phyloP scores from a whole-genome alignment of 2,797 vertebrate species.

The Dendrocincla tyrannina region DNA sequence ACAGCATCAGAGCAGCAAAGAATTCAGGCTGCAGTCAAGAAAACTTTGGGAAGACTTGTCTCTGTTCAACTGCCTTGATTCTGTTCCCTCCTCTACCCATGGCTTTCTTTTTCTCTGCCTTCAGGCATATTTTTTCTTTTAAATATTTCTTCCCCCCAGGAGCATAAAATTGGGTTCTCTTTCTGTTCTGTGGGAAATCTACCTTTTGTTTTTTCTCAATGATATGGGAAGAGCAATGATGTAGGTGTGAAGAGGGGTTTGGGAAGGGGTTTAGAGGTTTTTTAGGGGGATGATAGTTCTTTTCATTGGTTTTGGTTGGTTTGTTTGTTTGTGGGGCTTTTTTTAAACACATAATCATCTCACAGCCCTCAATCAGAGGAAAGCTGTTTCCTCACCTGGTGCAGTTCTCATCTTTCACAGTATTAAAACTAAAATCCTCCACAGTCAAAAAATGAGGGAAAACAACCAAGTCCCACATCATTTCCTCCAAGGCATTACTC shows the following conservation, averaged over 20 bases:
- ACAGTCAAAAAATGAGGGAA: background rate
- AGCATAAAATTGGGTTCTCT: background rate
- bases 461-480: background rate
- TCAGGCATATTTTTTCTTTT: background rate
- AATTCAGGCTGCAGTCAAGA: background rate
- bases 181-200: background rate
- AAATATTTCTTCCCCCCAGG: background rate
- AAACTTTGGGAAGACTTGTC: background rate
- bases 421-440: background rate
- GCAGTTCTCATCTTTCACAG: background rate
- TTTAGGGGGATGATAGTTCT: too few relatives aligned
- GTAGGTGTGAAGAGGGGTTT: background rate
- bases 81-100: background rate
- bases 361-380: background rate
- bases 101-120: background rate
- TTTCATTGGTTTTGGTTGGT: rapidly evolving
- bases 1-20: background rate
- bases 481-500: background rate
- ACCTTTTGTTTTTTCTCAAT: background rate
- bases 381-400: background rate
- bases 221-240: background rate
- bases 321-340: rapidly evolving
- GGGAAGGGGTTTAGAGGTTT: rapidly evolving
- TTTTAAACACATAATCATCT: background rate
- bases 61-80: background rate